Base-by-base conservation (phyloP, 2,113 vertebrate genomes). In the Thymallus thymallus region DNA sequence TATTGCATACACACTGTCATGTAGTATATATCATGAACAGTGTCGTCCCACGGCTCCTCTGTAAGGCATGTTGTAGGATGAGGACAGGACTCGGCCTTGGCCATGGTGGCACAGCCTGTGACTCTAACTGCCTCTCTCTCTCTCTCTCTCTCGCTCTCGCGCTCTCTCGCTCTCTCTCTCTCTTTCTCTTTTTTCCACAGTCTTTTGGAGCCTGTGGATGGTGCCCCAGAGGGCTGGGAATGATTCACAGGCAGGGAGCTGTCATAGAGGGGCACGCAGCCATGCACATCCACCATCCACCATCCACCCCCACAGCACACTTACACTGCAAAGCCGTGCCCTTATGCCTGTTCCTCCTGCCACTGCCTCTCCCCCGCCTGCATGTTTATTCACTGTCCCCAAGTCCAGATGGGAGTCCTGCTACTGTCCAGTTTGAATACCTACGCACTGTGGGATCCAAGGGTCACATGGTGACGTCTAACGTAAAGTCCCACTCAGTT, bases 161-260 rank as follows among this genome's bases (percentile, higher is more conserved):
- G 82, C 82, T 81, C 74, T 71, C 61, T 75, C 68, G 80, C 82
- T 78, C 75, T 63, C 84, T 75, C 68, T 16, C 69, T 70, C 18
- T n/a, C n/a, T n/a, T 71, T 41, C 68, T 76, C 41, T 45, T 5
- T 16, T 14, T 13, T 51, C 48, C 18, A 51, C 48, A 16, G 48
- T 51, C 14, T 51, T 75, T 84, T 20, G 22, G 6, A 66, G 26
- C 64, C 64, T 10, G 76, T 71, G 66, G 3, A 26, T 61, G 22
- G 14, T 62, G 60, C 82, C 79, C 79, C 16, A 6, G 18, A 88
- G 86, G 77, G 23, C 82, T 80, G 30, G 1, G 71, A 84, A 77
- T 81, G 76, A 80, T 84, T 88, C 83, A 80, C 62, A 73, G 79
- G 74, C 66, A 20, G 68, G 72, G 78, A 83, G 84, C 83, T 88